These are phyloP conservation scores for Torymus auratus DNA, from an alignment of 2,888 invertebrate genomes.

Conservation along the genomic window DNA sequence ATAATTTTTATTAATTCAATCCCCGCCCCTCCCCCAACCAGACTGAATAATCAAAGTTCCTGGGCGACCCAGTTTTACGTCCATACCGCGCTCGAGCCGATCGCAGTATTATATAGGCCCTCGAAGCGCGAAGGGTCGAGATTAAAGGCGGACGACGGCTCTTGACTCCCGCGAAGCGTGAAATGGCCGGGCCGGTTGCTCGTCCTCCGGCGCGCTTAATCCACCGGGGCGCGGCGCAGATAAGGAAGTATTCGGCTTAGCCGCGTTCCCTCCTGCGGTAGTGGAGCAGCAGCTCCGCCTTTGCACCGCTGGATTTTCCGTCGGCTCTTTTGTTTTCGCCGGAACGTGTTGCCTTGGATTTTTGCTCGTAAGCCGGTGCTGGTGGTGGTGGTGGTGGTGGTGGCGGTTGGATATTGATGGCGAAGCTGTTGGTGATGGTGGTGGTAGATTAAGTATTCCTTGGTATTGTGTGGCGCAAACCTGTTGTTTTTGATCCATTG, in stretches of 20 bases:
- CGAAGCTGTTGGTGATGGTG: not conserved
- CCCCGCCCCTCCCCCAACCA: too few relatives aligned
- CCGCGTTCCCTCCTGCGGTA: not conserved
- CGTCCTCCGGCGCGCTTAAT: not conserved
- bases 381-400: conserved; percentile 23
- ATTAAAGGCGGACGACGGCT: conserved; percentile 43
- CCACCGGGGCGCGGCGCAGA: conserved; percentile 2
- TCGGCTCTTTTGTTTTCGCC: not conserved
- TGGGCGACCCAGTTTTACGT: too few relatives aligned
- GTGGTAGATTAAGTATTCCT: conserved; percentile 5
- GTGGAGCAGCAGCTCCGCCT: too few relatives aligned
- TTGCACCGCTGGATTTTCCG: not conserved
- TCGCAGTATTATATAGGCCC: not conserved
- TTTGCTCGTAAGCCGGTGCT: not conserved
- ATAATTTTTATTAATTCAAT: too few relatives aligned
- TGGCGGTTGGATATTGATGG: not conserved
- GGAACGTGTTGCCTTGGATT: not conserved
- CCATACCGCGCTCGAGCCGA: not conserved
- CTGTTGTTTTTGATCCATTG: not conserved
- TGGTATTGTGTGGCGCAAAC: not conserved
- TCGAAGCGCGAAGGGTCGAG: not conserved
- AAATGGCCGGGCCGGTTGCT: conserved; percentile 52
- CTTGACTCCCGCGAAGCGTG: conserved; percentile 61
- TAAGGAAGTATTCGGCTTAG: conserved; percentile 27
- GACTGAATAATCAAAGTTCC: too few relatives aligned